Percentiles rank a stretch among this genome's conserved stretches.
Conservation (phyloP, 2,888 invertebrate genomes). For the Minunthozetes semirufus region DNA sequence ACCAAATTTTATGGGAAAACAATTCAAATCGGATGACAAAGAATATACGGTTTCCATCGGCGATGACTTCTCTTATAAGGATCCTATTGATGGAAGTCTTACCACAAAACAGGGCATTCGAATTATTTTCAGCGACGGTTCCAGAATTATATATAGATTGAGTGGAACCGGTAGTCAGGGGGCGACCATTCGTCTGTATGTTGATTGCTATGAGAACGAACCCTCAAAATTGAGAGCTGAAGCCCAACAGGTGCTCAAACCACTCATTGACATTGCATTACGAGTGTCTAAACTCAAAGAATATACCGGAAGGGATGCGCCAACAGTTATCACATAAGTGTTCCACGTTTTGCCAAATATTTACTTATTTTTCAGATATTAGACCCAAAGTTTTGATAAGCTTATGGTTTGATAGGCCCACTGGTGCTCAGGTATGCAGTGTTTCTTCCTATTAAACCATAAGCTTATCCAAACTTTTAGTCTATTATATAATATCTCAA, state of each 20-base stretch:
- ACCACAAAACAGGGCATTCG: constrained; percentile 90
- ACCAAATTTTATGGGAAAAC: constrained; percentile 50
- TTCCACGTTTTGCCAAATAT: constrained; percentile 35
- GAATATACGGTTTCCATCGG: constrained; percentile 68
- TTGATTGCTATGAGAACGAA: constrained; percentile 85
- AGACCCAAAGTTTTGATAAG: no score
- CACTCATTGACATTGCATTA: constrained; percentile 79
- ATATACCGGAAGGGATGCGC: constrained; percentile 79
- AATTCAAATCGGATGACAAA: constrained; percentile 51
- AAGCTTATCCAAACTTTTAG: no score
- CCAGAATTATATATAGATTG: constrained; percentile 82
- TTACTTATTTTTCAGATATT: not conserved
- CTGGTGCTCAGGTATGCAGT: no score
- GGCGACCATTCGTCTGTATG: constrained; percentile 91
- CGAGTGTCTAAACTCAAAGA: constrained; percentile 70
- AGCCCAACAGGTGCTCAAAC: constrained; percentile 64
- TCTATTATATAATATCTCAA: no score
- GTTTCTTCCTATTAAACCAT: no score
- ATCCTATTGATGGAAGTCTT: constrained; percentile 86
- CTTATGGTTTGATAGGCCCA: no score
- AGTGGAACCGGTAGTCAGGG: constrained; percentile 98
- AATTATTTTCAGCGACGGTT: constrained; percentile 88
- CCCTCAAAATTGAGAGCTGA: constrained; percentile 44
- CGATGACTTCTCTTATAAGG: constrained; percentile 92
- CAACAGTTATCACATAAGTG: constrained; percentile 81